Conservation (phyloP, 1,140 invertebrate species). For the Drosophila micromelanica region DNA sequence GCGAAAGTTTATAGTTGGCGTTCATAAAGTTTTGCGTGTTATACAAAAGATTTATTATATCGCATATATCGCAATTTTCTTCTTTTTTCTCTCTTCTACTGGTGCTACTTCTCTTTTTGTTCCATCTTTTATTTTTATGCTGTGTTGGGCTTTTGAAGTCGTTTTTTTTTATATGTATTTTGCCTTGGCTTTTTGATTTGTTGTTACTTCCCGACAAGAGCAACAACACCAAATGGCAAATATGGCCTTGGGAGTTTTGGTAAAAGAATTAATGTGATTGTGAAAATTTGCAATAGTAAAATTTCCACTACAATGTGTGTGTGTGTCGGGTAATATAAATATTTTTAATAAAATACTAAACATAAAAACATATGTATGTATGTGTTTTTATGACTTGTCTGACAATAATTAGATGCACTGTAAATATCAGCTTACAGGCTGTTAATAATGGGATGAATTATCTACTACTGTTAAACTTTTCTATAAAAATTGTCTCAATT, state of each 20-base stretch:
- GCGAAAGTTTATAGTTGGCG: conserved; percentile 78
- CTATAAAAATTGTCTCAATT: too few species aligned
- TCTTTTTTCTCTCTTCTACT: conserved; percentile 51
- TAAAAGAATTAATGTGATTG: conserved; percentile 73
- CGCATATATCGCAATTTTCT: conserved; percentile 70
- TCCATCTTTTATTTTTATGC: conserved; percentile 28
- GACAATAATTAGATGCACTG: conserved; percentile 8
- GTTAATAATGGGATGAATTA: not conserved
- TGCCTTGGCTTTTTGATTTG: conserved; percentile 61
- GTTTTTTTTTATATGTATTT: conserved; percentile 49
- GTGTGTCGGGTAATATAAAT: conserved; percentile 35
- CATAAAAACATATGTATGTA: not conserved
- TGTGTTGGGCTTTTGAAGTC: conserved; percentile 63
- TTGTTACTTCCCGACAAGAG: conserved; percentile 31
- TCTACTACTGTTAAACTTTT: not conserved
- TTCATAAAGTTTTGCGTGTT: conserved; percentile 79
- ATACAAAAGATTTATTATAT: conserved; percentile 80
- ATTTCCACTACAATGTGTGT: conserved; percentile 45
- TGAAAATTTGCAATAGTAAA: conserved; percentile 68
- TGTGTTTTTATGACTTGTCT: conserved; percentile 14
- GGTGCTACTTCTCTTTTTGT: conserved; percentile 6
- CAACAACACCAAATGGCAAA: conserved; percentile 45
- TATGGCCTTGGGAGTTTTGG: conserved; percentile 71
- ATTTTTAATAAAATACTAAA: too few species aligned
- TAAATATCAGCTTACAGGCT: conserved; percentile 18